phyloP scores from a whole-genome alignment of 2,797 vertebrate genomes.

The Synaphobranchus kaupii region DNA sequence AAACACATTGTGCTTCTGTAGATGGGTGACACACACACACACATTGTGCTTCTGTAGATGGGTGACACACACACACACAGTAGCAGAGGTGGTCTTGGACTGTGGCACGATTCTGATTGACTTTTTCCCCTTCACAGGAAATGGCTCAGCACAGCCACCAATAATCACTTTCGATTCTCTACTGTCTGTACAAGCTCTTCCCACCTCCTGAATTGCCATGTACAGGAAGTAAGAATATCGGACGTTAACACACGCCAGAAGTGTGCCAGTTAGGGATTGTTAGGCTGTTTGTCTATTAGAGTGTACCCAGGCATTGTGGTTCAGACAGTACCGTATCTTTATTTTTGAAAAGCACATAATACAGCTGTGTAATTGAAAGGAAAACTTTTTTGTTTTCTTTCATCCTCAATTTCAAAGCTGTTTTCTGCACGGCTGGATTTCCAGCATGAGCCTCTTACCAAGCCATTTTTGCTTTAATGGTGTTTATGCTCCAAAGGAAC shows the following conservation, averaged over 20 bases:
- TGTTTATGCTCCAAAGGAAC: slow-evolving; percentile 10
- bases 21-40: not conserved
- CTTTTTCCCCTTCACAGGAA: not conserved
- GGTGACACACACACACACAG: not conserved
- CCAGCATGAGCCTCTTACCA: slow-evolving; percentile 21
- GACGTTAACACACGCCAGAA: not conserved
- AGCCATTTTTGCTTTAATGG: slow-evolving; percentile 14
- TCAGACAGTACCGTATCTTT: not conserved
- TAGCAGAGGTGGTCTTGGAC: not conserved
- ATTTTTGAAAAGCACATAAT: not conserved
- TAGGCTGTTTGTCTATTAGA: not conserved
- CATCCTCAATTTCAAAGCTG: slow-evolving; percentile 20
- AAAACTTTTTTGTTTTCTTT: slow-evolving; percentile 23
- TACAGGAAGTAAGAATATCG: not conserved
- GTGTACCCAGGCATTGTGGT: not conserved
- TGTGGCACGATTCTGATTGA: not conserved
- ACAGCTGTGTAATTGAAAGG: slow-evolving; percentile 20
- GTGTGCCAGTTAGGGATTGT: not conserved
- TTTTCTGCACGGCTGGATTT: slow-evolving; percentile 25
- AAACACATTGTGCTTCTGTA: too few relatives aligned
- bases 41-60: too few relatives aligned
- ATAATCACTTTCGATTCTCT: not conserved
- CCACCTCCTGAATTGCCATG: not conserved
- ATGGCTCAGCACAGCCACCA: not conserved
- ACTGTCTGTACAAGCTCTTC: not conserved